phyloP scores from a whole-genome alignment of 2,888 invertebrate genomes.

The Catotricha subobsoleta region DNA sequence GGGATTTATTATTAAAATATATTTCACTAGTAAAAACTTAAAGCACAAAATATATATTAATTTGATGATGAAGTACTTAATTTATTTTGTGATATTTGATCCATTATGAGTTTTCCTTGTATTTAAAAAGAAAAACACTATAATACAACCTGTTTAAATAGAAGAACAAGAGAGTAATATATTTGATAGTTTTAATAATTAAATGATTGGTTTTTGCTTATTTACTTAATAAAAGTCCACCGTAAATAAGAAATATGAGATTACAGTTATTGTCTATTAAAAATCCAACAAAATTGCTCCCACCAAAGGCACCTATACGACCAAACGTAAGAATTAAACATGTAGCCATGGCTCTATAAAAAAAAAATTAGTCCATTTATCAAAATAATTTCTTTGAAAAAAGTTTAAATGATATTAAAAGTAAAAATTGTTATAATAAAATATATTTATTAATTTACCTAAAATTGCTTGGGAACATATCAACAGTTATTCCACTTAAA shows the following conservation, averaged over 20 bases:
- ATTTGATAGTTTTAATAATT: not conserved
- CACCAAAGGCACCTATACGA: constrained; percentile 23
- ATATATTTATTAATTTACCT: too few relatives aligned
- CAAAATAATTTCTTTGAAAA: not conserved
- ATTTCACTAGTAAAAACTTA: too few relatives aligned
- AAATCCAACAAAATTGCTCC: constrained; percentile 20
- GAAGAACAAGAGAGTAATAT: not conserved
- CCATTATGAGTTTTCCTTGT: too few relatives aligned
- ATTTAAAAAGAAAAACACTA: not conserved
- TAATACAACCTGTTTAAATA: not conserved
- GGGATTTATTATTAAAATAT: too few relatives aligned
- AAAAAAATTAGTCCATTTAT: too few relatives aligned
- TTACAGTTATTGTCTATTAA: not conserved
- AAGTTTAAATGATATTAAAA: too few relatives aligned
- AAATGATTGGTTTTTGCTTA: not conserved
- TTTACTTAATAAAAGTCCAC: not conserved
- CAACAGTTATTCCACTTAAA: not conserved
- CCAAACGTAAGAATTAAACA: constrained; percentile 27
- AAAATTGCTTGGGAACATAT: constrained; percentile 1
- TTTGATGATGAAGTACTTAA: too few relatives aligned
- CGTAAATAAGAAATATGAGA: not conserved
- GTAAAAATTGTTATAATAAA: too few relatives aligned
- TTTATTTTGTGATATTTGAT: too few relatives aligned
- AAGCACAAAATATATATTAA: too few relatives aligned
- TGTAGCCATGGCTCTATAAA: constrained; percentile 26